These are phyloP conservation scores for Smithornis capensis DNA, from an alignment of 2,113 vertebrate genomes.

Conservation along the genomic window DNA sequence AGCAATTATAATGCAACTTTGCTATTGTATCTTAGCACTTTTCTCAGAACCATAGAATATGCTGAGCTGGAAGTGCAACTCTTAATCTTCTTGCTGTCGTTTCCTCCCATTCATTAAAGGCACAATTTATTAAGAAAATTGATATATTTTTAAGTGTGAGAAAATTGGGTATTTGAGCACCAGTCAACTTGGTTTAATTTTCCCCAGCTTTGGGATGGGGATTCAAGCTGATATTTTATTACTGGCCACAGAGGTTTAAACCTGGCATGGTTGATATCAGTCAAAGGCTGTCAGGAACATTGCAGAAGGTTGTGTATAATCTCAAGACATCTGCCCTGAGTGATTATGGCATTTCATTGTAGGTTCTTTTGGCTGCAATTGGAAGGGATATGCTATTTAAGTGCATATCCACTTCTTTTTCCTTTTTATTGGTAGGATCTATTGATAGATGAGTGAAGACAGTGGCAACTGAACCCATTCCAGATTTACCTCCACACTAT, in stretches of 20 bases:
- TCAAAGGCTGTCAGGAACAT: neutral
- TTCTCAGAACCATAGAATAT: neutral
- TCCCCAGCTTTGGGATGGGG: neutral
- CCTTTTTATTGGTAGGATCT: neutral
- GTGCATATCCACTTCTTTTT: neutral
- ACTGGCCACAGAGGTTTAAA: neutral
- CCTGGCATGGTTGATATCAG: neutral
- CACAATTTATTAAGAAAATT: neutral
- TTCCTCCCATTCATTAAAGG: neutral
- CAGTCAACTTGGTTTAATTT: neutral
- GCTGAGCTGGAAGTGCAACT: neutral
- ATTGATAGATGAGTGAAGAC: conserved; percentile 33
- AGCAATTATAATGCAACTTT: neutral
- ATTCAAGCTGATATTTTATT: neutral
- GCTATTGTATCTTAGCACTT: neutral
- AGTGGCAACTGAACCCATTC: neutral
- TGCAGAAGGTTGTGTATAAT: neutral
- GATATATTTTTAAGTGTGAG: neutral
- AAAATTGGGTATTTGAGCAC: neutral
- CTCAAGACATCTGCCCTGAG: neutral
- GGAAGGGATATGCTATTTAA: conserved; percentile 6
- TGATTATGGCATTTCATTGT: neutral
- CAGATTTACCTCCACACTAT: neutral
- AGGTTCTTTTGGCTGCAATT: neutral
- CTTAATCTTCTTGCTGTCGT: neutral